Base-by-base conservation (phyloP, 2,888 invertebrate genomes). In the Coleophora flavipennella region DNA sequence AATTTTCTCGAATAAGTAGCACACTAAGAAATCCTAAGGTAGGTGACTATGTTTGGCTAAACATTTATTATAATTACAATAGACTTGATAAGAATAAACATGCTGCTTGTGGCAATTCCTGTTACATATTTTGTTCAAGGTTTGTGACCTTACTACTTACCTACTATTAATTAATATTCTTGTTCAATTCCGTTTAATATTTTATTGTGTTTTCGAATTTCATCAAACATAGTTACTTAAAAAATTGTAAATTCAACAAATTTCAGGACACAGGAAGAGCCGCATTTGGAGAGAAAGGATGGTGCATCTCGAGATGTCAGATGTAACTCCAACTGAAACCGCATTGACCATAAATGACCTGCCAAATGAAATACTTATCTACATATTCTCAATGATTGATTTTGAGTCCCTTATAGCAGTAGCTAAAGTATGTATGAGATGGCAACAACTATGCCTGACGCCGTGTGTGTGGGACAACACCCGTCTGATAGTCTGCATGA, bases 381-480 rank as follows among this genome's bases (percentile, higher is more conserved):
- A 84, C 51, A 85, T 85, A 55, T 85, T 85, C 62, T 85, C 85
- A 43, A 81, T 83, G 80, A 77, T 85, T 40, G 85, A 85, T 62
- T 83, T 81, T 56, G 85, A 85, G 59, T 84, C 83, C 43, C 63
- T 85, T 25, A 55, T 84, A 48, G 69, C 81, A 13, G 80, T 85
- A 35, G 78, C 79, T 40, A 78, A 83, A 56, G 85, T 85, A 25
- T 85, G 85, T 53, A 59, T 69, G 50, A 62, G 85, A 59, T 85
- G 85, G 85, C 83, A 81, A 49, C 74, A 80, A 48, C 72, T 85
- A 12, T 84, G 85, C 45, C 54, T 85, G 46, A 83, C 84, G 8
- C 80, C 85, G 3, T 84, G 77, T 41, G 78, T 85, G 31, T 85
- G 85, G 85, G 85, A 85, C 50, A 80, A 85, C 57, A 85, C 85